These are phyloP conservation scores for Melanchra persicariae DNA, from an alignment of 2,888 invertebrate genomes.

Conservation along the genomic window DNA sequence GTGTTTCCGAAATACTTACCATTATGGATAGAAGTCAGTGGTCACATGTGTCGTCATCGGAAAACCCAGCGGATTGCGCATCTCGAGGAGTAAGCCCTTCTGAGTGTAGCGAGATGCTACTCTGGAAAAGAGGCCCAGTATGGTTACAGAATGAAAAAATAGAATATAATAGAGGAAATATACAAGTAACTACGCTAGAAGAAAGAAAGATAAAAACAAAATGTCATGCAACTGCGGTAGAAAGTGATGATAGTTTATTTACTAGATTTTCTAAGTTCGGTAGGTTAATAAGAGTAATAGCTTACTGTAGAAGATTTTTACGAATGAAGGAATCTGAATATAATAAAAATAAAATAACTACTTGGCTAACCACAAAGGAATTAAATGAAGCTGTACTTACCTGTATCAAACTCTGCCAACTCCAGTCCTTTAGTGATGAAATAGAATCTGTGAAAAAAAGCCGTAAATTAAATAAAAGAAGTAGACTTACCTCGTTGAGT, in stretches of 20 bases:
- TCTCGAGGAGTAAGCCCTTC: constrained; percentile 42
- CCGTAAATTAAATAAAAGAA: constrained; percentile 9
- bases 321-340: neutral
- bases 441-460: neutral
- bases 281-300: constrained; percentile 19
- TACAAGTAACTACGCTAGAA: constrained; percentile 4
- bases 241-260: constrained; percentile 8
- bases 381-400: constrained; percentile 10
- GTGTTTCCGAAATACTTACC: constrained; percentile 48
- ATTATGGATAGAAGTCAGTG: neutral
- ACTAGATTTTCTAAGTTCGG: constrained; percentile 13
- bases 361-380: constrained; percentile 15
- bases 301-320: constrained; percentile 23
- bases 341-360: neutral
- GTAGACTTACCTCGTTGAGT: constrained; percentile 1
- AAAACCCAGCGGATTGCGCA: constrained; percentile 59
- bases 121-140: constrained; percentile 10
- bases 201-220: constrained; percentile 17
- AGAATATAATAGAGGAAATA: constrained; percentile 1
- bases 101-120: constrained; percentile 9
- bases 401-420: constrained; percentile 1
- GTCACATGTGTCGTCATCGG: constrained; percentile 23
- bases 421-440: neutral
- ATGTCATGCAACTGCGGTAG: constrained; percentile 9
- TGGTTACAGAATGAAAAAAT: constrained; percentile 10